phyloP scores from a whole-genome alignment of 2,113 vertebrate genomes.

The Colistium nudipinnis region DNA sequence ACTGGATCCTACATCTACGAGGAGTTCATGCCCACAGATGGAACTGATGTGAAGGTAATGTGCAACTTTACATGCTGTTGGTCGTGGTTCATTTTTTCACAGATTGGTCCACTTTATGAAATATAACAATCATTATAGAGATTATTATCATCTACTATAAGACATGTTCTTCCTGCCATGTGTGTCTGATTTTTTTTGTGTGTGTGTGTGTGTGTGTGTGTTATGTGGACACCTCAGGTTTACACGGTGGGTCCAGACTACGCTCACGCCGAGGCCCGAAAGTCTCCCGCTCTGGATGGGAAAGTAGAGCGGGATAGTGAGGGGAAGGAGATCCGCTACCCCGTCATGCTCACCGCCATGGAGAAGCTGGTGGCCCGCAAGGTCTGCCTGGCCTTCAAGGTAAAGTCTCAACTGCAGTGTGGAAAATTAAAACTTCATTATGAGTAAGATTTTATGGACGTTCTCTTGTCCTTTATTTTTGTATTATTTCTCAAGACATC shows the following conservation, averaged over 20 bases:
- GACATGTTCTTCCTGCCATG: background rate
- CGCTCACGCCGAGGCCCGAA: constrained; percentile 95
- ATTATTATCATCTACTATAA: background rate
- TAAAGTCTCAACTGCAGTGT: constrained; percentile 69
- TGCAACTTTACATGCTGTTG: too few relatives aligned
- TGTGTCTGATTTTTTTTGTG: background rate
- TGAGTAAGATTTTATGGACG: background rate
- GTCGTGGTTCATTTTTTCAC: background rate
- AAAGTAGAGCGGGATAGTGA: constrained; percentile 97
- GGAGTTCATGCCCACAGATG: constrained; percentile 99
- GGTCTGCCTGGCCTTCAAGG: constrained; percentile 98
- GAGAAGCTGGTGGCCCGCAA: constrained; percentile 98
- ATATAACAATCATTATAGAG: background rate
- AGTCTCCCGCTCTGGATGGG: constrained; percentile 95
- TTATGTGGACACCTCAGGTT: constrained; percentile 84
- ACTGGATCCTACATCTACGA: constrained; percentile 98
- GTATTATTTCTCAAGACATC: background rate
- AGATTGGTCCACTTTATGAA: background rate
- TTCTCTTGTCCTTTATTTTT: background rate
- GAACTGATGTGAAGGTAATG: constrained; percentile 95
- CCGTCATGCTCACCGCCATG: constrained; percentile 97
- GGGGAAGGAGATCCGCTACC: constrained; percentile 97
- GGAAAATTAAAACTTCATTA: background rate
- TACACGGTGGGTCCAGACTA: constrained; percentile 98
- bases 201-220: background rate